Evolutionary conservation across 2,113 vertebrate genomes (phyloP).

Genomic region (Laticauda colubrina): DNA sequence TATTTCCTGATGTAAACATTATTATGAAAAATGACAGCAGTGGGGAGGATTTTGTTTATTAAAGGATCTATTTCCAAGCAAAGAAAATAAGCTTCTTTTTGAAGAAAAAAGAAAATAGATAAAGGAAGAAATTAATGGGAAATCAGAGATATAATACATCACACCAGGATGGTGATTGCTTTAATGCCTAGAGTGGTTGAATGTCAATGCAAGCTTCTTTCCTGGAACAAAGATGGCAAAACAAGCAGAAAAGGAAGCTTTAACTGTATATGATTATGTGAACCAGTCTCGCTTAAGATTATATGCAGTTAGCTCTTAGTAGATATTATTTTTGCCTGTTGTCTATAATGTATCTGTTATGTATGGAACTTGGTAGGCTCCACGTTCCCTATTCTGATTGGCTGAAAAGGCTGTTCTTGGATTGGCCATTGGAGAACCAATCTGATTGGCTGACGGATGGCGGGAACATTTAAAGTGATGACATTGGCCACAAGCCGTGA

Average conservation of each 20-base stretch:
- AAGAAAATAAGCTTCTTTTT: conserved; percentile 53
- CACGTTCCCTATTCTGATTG: too few species aligned
- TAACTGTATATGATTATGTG: background rate
- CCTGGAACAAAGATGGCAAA: conserved; percentile 31
- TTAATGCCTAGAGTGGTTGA: conserved; percentile 58
- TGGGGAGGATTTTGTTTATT: conserved; percentile 62
- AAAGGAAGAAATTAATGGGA: conserved; percentile 52
- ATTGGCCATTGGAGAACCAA: too few species aligned
- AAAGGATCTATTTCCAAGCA: conserved; percentile 65
- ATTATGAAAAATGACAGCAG: conserved; percentile 68
- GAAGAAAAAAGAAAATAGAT: background rate
- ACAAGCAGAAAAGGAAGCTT: background rate
- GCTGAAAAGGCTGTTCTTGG: too few species aligned
- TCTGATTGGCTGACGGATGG: too few species aligned
- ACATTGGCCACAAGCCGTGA: too few species aligned
- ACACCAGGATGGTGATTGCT: conserved; percentile 54
- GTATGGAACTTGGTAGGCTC: too few species aligned
- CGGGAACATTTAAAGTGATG: too few species aligned
- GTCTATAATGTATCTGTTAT: background rate
- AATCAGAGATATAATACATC: conserved; percentile 65
- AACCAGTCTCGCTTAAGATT: background rate
- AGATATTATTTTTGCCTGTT: background rate
- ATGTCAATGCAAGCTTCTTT: conserved; percentile 43
- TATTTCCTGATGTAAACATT: conserved; percentile 77
- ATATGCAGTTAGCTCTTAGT: background rate